A percentile compares a stretch with the other conserved stretches of the same genome.
Evolutionary conservation across 2,888 invertebrate genomes (phyloP).

Genomic region (Allolobophora icterica): DNA sequence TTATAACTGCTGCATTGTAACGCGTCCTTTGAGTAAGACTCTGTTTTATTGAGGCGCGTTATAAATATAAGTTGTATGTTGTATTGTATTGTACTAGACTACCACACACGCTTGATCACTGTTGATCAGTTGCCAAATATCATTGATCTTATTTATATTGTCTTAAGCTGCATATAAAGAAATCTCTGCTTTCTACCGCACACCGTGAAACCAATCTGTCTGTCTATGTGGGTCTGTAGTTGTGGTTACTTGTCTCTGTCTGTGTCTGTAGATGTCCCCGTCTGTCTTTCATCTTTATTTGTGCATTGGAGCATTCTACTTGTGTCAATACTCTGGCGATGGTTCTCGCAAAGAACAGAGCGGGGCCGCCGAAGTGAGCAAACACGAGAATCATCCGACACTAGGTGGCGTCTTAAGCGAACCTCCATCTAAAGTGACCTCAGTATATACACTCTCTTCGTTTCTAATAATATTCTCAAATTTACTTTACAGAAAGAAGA

Average conservation of each 20-base stretch:
- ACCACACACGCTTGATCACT: neutral
- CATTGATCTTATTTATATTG: neutral
- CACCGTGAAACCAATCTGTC: neutral
- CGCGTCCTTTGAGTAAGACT: no score
- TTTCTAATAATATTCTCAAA: no score
- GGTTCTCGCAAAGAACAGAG: neutral
- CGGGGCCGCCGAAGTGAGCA: neutral
- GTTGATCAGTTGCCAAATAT: neutral
- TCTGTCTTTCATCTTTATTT: neutral
- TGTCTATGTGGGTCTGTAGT: neutral
- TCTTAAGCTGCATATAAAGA: neutral
- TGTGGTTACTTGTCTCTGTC: neutral
- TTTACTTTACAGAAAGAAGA: no score
- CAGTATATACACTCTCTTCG: neutral
- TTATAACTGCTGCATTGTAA: no score
- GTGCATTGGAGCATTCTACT: neutral
- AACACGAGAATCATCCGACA: slow-evolving; percentile 1
- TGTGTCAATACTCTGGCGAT: neutral
- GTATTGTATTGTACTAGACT: no score
- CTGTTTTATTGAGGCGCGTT: no score
- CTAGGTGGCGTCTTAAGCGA: neutral
- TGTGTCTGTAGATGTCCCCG: neutral
- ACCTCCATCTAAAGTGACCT: neutral
- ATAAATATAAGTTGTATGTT: no score
- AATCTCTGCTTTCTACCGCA: neutral